Conservation (phyloP, 2,888 invertebrate genomes). For the Ashinkailepas kermadecensis region DNA sequence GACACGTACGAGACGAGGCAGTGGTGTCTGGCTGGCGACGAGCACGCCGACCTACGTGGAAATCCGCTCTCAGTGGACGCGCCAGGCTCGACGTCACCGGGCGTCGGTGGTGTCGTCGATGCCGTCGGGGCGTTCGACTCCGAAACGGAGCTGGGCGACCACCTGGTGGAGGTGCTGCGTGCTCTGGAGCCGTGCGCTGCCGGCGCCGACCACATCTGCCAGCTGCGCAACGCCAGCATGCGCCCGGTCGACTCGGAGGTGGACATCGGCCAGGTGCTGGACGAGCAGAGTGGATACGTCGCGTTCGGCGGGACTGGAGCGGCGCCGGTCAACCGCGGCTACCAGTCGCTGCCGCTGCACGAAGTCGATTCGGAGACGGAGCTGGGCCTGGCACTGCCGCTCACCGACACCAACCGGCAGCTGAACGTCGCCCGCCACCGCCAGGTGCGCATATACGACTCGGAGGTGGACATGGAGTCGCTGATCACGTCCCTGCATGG, state of each 20-base stretch:
- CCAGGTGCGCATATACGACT: background rate
- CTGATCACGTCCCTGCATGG: background rate
- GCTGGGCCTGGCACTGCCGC: constrained; percentile 11
- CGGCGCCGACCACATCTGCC: background rate
- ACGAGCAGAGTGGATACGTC: constrained; percentile 12
- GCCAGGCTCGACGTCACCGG: background rate
- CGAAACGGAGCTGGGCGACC: background rate
- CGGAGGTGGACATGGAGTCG: background rate
- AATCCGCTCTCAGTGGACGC: no score
- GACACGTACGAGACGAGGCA: background rate
- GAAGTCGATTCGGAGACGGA: constrained; percentile 13
- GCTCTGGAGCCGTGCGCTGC: no score
- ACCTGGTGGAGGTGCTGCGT: background rate
- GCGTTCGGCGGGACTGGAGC: background rate
- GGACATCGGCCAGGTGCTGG: background rate
- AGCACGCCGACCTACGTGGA: no score
- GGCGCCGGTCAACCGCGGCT: background rate
- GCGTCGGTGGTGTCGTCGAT: background rate
- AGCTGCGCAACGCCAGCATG: constrained; percentile 1
- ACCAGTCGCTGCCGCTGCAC: constrained; percentile 6
- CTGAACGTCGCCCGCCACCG: background rate
- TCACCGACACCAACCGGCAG: background rate
- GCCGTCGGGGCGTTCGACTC: background rate
- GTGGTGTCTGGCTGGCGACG: background rate
- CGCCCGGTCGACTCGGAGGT: constrained; percentile 9